These are phyloP conservation scores for Anguilla anguilla DNA, from an alignment of 2,797 vertebrate genomes.

Conservation along the genomic window DNA sequence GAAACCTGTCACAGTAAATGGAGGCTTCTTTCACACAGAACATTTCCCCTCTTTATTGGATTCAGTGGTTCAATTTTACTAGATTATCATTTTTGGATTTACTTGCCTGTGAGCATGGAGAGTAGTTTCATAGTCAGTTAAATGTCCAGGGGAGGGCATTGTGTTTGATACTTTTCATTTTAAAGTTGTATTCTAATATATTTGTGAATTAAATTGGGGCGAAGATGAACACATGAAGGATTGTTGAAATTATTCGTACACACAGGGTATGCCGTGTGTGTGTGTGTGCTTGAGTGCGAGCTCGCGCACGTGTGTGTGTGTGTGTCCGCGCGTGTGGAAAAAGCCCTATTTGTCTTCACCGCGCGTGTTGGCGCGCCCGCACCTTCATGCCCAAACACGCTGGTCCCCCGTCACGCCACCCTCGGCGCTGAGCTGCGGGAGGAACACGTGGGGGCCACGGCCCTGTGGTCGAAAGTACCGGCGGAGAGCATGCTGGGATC, in stretches of 20 bases:
- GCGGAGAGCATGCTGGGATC: neutral
- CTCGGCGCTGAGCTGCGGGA: neutral
- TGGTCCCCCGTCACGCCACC: neutral
- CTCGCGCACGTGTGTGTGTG: neutral
- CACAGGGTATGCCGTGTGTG: neutral
- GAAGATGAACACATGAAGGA: neutral
- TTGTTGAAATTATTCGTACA: neutral
- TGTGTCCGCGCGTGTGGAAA: neutral
- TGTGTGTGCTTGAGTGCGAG: neutral
- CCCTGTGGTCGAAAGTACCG: constrained; percentile 6
- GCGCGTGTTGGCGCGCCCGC: neutral
- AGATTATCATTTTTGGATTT: too few relatives aligned
- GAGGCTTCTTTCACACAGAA: neutral
- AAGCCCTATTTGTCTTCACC: neutral
- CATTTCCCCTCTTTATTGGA: neutral
- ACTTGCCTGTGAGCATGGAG: too few relatives aligned
- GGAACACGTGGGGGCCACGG: neutral
- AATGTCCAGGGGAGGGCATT: neutral
- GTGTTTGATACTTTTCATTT: neutral
- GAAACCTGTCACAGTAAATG: neutral
- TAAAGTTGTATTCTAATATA: neutral
- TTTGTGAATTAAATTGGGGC: neutral
- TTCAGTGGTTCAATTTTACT: neutral
- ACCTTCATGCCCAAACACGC: neutral
- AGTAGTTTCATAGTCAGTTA: too few relatives aligned